These are phyloP conservation scores for Papilio aristodemus DNA, from an alignment of 1,140 invertebrate genomes.

Conservation along the genomic window DNA sequence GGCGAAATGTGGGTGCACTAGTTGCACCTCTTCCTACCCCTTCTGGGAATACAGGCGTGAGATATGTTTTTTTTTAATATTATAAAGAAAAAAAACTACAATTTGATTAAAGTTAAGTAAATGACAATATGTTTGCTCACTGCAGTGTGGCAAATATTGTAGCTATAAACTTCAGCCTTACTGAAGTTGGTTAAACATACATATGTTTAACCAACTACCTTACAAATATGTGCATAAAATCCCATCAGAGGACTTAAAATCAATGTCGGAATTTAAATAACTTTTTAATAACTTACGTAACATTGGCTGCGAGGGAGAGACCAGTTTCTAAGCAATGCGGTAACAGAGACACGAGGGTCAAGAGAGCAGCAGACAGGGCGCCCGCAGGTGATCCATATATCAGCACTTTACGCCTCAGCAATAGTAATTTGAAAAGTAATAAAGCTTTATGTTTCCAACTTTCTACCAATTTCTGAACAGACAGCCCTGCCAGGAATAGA, in stretches of 20 bases:
- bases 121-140: too few relatives aligned
- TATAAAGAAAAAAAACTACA: too few relatives aligned
- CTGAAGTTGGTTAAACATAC: too few relatives aligned
- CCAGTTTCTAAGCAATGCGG: conserved; percentile 95
- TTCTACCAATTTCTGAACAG: conserved; percentile 83
- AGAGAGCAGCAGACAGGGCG: conserved; percentile 90
- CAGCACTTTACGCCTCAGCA: conserved; percentile 93
- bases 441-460: conserved; percentile 96
- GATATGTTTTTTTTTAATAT: too few relatives aligned
- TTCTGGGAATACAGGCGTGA: too few relatives aligned
- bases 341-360: conserved; percentile 94
- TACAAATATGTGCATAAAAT: not conserved
- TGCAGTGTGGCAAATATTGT: too few relatives aligned
- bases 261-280: conserved; percentile 7
- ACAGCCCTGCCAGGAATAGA: conserved; percentile 58
- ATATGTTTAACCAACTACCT: too few relatives aligned
- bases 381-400: conserved; percentile 97
- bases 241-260: not conserved
- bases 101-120: too few relatives aligned
- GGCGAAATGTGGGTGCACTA: too few relatives aligned
- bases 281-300: conserved; percentile 82
- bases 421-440: conserved; percentile 94
- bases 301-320: conserved; percentile 90
- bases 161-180: too few relatives aligned
- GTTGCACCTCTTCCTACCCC: too few relatives aligned